Evolutionary conservation across 2,888 invertebrate genomes (phyloP).

Genomic region (Iphiclides podalirius): DNA sequence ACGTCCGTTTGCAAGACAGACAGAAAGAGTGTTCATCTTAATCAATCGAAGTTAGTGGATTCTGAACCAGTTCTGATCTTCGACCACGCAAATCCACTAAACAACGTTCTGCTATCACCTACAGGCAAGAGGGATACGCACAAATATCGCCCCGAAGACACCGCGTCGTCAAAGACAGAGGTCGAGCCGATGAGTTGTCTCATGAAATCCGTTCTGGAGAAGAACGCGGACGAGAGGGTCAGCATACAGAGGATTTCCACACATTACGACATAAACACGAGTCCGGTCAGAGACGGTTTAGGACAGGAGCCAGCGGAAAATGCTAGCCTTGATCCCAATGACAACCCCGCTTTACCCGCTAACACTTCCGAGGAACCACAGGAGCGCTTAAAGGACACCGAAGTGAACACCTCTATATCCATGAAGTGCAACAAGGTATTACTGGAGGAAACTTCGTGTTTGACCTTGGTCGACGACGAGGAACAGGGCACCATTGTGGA

Average conservation of each 20-base stretch:
- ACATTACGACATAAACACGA: conserved; percentile 9
- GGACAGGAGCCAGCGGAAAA: conserved; percentile 21
- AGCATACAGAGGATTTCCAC: conserved; percentile 2
- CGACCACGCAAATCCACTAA: conserved; percentile 60
- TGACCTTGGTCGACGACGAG: conserved; percentile 60
- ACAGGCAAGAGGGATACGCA: conserved; percentile 4
- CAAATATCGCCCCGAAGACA: conserved; percentile 10
- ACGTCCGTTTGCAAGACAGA: neutral
- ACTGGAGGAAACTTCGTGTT: conserved; percentile 49
- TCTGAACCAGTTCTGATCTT: conserved; percentile 44
- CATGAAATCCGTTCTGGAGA: neutral
- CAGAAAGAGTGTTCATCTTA: neutral
- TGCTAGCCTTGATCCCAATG: conserved; percentile 19
- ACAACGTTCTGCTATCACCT: conserved; percentile 51
- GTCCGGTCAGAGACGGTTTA: neutral
- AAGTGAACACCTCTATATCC: conserved; percentile 56
- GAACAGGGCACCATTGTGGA: conserved; percentile 31
- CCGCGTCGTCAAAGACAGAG: neutral
- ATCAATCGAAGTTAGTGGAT: too few relatives aligned
- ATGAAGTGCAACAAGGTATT: conserved; percentile 60
- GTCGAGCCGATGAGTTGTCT: neutral
- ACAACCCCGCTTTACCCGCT: too few relatives aligned
- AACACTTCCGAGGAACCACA: too few relatives aligned
- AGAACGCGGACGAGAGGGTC: neutral
- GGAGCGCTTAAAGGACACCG: conserved; percentile 41